phyloP scores from a whole-genome alignment of 1,140 invertebrate species.

The Hermatobates lingyangjiaoensis region DNA sequence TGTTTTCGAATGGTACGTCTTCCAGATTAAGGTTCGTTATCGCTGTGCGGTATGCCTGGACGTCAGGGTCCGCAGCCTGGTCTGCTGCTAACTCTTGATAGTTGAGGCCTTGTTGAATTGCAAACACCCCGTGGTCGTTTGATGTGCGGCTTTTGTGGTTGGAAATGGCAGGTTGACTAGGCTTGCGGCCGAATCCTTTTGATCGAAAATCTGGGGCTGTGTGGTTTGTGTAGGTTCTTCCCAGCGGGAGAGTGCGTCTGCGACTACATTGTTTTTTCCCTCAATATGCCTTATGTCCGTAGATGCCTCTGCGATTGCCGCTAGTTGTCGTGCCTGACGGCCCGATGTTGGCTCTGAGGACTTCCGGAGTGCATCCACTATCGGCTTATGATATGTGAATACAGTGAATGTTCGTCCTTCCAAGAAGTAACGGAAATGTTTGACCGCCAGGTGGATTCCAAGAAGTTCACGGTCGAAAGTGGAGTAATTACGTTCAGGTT shows the following conservation, averaged over 20 bases:
- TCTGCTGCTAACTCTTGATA: no score
- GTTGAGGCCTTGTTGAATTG: no score
- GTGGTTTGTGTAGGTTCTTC: conserved; percentile 5
- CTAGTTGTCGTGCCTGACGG: conserved; percentile 19
- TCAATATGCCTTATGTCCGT: conserved; percentile 22
- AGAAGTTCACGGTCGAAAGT: conserved; percentile 25
- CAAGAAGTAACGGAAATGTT: conserved; percentile 20
- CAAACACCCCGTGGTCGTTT: no score
- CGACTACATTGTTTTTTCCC: neutral
- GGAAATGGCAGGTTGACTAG: no score
- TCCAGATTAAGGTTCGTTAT: no score
- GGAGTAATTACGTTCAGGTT: conserved; percentile 1
- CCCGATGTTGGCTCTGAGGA: conserved; percentile 17
- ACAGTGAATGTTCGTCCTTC: conserved; percentile 23
- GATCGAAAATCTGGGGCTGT: no score
- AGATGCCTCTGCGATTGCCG: conserved; percentile 20
- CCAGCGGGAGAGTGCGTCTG: conserved; percentile 3
- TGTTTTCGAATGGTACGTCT: no score
- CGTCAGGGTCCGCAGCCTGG: no score
- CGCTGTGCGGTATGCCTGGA: no score
- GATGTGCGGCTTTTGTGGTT: no score
- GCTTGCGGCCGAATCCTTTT: no score
- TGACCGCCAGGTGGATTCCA: conserved; percentile 19
- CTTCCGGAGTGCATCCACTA: conserved; percentile 19
- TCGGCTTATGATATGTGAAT: conserved; percentile 25